Percentiles rank a stretch among this genome's conserved stretches.
Conservation (phyloP, 2,797 vertebrate species). For the Neoniphon sammara region DNA sequence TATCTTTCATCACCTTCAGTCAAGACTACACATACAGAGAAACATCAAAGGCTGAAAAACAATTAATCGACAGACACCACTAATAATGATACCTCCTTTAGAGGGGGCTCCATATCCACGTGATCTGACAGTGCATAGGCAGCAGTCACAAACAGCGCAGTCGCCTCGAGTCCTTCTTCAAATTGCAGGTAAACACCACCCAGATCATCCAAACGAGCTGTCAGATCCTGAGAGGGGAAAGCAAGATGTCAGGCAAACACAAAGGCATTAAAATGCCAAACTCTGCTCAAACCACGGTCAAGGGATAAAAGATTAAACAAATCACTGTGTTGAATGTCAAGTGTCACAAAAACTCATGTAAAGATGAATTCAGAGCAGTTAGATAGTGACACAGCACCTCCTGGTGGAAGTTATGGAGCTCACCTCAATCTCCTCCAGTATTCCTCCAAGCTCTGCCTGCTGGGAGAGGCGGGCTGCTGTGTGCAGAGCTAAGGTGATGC, state of each 20-base stretch:
- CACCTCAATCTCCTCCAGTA: conserved; percentile 98
- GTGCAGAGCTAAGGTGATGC: conserved; percentile 91
- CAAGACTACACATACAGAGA: conserved; percentile 1
- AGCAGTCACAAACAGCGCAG: conserved; percentile 93
- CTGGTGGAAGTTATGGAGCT: conserved; percentile 62
- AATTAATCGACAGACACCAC: neutral
- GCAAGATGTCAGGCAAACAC: neutral
- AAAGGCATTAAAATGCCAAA: neutral
- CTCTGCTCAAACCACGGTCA: neutral
- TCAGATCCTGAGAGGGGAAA: conserved; percentile 87
- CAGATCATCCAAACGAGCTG: conserved; percentile 94
- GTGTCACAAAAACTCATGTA: neutral
- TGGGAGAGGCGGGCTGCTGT: conserved; percentile 93
- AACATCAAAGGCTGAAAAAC: neutral
- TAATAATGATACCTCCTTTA: conserved; percentile 88
- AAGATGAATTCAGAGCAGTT: neutral
- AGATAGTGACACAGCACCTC: conserved; percentile 49
- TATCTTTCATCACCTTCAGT: neutral
- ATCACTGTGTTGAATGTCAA: neutral
- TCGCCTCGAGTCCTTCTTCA: conserved; percentile 97
- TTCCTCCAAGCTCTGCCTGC: conserved; percentile 91
- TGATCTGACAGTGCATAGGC: conserved; percentile 95
- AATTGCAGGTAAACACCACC: conserved; percentile 97
- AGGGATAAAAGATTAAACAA: neutral
- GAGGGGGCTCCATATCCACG: conserved; percentile 91